phyloP scores from a whole-genome alignment of 1,140 invertebrate genomes.

The Aphaenogaster rudis region DNA sequence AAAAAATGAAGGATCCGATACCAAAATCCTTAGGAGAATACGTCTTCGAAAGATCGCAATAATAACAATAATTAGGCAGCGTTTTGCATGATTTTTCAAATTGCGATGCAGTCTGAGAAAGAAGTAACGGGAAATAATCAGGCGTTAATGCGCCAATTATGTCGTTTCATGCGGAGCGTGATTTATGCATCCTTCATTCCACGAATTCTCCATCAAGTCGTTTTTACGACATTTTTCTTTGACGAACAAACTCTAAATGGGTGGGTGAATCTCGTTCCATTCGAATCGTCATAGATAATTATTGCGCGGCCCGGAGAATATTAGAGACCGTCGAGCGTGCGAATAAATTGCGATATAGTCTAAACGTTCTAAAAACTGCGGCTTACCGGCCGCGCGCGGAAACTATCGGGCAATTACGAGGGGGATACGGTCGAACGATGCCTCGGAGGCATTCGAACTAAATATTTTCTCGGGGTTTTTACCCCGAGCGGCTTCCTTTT shows the following conservation, averaged over 20 bases:
- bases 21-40: neutral
- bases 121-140: neutral
- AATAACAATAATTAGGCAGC: neutral
- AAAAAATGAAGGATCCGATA: neutral
- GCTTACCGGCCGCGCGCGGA: constrained; percentile 31
- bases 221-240: constrained; percentile 10
- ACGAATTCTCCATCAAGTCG: neutral
- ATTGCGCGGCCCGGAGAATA: neutral
- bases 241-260: neutral
- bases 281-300: constrained; percentile 7
- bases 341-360: constrained; percentile 40
- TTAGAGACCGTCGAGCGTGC: constrained; percentile 19
- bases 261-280: neutral
- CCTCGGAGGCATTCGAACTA: neutral
- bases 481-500: neutral
- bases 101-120: neutral
- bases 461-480: constrained; percentile 35
- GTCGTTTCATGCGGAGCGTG: neutral
- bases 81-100: neutral
- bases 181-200: neutral
- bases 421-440: constrained; percentile 53
- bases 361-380: constrained; percentile 41
- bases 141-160: neutral
- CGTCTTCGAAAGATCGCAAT: neutral
- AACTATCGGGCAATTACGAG: constrained; percentile 23